Conservation (phyloP, 1,140 invertebrate genomes). For the Araneus ventricosus region DNA sequence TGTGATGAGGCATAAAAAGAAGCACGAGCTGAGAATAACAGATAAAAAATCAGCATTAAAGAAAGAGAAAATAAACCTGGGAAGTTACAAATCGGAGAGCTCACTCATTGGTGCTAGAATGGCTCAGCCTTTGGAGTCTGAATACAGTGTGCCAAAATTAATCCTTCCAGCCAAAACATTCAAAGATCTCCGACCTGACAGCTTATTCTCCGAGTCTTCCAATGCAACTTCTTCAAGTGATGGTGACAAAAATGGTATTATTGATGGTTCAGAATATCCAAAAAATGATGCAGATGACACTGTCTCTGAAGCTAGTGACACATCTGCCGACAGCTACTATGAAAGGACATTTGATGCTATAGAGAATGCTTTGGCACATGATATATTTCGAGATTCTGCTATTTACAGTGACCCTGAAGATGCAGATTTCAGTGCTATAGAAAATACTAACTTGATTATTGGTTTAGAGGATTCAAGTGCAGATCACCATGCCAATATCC, state of each 20-base stretch:
- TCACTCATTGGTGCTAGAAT: conserved; percentile 90
- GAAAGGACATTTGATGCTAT: conserved; percentile 89
- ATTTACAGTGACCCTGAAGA: conserved; percentile 89
- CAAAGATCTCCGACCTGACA: conserved; percentile 79
- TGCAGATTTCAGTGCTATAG: conserved; percentile 75
- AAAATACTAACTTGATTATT: conserved; percentile 57
- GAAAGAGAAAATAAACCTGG: conserved; percentile 56
- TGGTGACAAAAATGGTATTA: conserved; percentile 77
- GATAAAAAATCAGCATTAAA: conserved; percentile 68
- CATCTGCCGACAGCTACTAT: conserved; percentile 85
- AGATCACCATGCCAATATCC: neutral
- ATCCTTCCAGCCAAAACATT: conserved; percentile 80
- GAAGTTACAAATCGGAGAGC: conserved; percentile 87
- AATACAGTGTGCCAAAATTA: conserved; percentile 89
- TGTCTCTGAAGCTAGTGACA: conserved; percentile 78
- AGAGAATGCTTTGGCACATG: conserved; percentile 84
- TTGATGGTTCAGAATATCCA: conserved; percentile 74
- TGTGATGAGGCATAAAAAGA: conserved; percentile 79
- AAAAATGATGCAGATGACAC: conserved; percentile 75
- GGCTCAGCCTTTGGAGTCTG: conserved; percentile 83
- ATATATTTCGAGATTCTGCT: conserved; percentile 88
- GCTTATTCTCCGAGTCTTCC: conserved; percentile 83
- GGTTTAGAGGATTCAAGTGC: neutral
- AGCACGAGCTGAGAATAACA: conserved; percentile 74
- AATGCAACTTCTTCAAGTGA: conserved; percentile 81